Evolutionary conservation across 2,113 vertebrate genomes (phyloP).

Genomic region (Neolamprologus caudopunctatus): DNA sequence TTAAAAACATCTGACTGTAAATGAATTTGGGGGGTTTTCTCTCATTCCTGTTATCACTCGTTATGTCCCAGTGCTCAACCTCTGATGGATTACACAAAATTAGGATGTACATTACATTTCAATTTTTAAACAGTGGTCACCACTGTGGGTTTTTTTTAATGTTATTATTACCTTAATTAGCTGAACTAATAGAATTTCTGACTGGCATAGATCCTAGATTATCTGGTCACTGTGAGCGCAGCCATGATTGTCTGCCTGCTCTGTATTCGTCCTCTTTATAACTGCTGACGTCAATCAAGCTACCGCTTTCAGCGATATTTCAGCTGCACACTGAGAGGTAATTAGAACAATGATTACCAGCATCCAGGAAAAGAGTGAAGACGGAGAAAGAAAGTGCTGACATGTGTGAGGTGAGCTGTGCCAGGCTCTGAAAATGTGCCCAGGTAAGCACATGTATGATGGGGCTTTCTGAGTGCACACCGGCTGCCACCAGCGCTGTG

Average conservation of each 20-base stretch:
- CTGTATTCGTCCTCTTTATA: not conserved
- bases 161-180: not conserved
- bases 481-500: constrained; percentile 9
- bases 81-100: not conserved
- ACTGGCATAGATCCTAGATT: not conserved
- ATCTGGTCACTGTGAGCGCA: not conserved
- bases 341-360: constrained; percentile 45
- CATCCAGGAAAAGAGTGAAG: constrained; percentile 11
- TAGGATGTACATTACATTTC: not conserved
- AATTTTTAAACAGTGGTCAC: not conserved
- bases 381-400: constrained; percentile 47
- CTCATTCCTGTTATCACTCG: not conserved
- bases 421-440: constrained; percentile 38
- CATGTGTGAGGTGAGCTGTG: constrained; percentile 37
- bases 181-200: not conserved
- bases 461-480: not conserved
- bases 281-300: not conserved
- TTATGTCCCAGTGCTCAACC: not conserved
- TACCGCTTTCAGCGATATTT: not conserved
- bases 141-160: accelerated
- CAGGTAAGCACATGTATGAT: constrained; percentile 32
- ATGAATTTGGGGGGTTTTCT: accelerated
- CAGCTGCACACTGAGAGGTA: constrained; percentile 12
- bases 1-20: not conserved
- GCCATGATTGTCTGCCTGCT: not conserved